Percentiles rank a stretch among this genome's conserved stretches.
Conservation (phyloP, 2,797 vertebrate genomes). For the Labeo calbasu region DNA sequence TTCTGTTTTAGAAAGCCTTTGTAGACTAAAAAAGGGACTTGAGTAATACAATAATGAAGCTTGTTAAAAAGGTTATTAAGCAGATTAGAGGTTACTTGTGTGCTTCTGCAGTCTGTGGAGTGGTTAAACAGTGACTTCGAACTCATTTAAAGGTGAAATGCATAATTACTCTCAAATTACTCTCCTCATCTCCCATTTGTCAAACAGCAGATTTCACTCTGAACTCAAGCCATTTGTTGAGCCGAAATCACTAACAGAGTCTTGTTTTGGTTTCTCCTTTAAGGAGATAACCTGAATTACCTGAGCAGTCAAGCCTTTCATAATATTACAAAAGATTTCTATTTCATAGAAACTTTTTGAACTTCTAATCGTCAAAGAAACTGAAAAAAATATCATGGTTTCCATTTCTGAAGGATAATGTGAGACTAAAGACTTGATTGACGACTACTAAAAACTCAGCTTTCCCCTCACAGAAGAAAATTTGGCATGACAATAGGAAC, state of each 20-base stretch:
- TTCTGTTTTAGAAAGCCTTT: constrained; percentile 14
- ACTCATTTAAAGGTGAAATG: background rate
- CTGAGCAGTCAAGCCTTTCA: too few species aligned
- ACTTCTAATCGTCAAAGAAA: too few species aligned
- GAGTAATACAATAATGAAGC: constrained; percentile 24
- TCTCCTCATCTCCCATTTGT: background rate
- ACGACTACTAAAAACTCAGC: background rate
- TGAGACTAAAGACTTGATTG: background rate
- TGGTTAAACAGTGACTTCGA: constrained; percentile 17
- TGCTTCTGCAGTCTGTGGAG: background rate
- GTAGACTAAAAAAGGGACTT: constrained; percentile 25
- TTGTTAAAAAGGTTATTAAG: background rate
- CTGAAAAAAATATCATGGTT: too few species aligned
- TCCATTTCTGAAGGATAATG: background rate
- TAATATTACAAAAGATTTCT: too few species aligned
- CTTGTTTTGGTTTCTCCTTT: background rate
- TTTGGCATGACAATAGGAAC: background rate
- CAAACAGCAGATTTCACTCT: background rate
- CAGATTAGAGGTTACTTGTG: constrained; percentile 14
- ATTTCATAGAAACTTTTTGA: too few species aligned
- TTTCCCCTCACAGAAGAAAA: background rate
- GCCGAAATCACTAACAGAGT: background rate
- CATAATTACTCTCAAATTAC: background rate
- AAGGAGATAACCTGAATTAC: too few species aligned
- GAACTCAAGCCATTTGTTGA: background rate